Conservation (phyloP, 2,113 vertebrate genomes). For the Cinclus mexicanus region DNA sequence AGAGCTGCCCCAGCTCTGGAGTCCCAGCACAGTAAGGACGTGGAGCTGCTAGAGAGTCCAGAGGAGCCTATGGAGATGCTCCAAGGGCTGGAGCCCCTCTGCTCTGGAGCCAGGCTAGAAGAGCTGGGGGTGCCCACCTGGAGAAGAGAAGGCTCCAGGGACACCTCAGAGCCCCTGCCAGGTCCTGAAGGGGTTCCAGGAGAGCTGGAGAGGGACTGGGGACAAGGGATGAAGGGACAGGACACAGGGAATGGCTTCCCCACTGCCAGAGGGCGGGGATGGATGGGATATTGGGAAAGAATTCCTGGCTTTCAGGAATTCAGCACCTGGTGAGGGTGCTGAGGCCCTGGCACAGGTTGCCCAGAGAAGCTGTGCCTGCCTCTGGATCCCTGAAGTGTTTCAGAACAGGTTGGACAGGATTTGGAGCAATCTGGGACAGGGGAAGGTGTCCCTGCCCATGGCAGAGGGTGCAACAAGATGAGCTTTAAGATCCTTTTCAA, state of each 20-base stretch:
- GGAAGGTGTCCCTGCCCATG: not conserved
- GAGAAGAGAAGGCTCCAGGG: too few relatives aligned
- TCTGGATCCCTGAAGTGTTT: not conserved
- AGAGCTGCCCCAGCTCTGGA: not conserved
- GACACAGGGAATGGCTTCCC: not conserved
- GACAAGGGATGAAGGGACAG: not conserved
- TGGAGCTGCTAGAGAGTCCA: not conserved
- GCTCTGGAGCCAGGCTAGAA: not conserved
- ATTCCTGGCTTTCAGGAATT: not conserved
- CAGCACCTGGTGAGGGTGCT: not conserved
- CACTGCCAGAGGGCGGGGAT: not conserved
- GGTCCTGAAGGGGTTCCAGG: not conserved
- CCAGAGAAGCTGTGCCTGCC: not conserved
- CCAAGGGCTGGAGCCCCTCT: not conserved
- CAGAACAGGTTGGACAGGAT: rapidly evolving
- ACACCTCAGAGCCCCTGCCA: too few relatives aligned
- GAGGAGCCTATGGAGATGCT: rapidly evolving
- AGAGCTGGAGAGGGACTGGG: not conserved
- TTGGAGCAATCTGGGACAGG: rapidly evolving
- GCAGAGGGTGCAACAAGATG: rapidly evolving
- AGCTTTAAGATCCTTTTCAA: not conserved
- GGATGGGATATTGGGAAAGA: not conserved
- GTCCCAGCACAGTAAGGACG: rapidly evolving
- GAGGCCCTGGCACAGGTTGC: not conserved
- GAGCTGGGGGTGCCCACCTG: not conserved